Percentiles rank a stretch among this genome's conserved stretches.
phyloP scores from a whole-genome alignment of 2,797 vertebrate species.

The Anableps anableps region DNA sequence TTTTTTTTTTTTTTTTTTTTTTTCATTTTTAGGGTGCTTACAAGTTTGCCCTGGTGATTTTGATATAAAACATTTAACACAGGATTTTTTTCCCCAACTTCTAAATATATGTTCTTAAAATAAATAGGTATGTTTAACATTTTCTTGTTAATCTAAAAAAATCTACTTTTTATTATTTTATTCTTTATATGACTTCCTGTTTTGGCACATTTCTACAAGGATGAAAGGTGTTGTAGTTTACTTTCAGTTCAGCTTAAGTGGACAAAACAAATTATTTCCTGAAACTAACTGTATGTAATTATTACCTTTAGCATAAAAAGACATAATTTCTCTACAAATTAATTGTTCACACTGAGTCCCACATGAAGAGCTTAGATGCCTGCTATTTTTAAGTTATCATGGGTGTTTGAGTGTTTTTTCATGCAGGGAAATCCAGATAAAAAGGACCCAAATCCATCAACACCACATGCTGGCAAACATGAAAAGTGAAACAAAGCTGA shows the following conservation, averaged over 20 bases:
- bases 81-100: too few species aligned
- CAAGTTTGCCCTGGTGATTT: too few species aligned
- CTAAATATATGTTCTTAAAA: too few species aligned
- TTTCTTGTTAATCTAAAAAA: too few species aligned
- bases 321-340: background rate
- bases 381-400: conserved; percentile 14
- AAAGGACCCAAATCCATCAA: conserved; percentile 36
- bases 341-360: background rate
- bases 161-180: too few species aligned
- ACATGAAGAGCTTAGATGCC: background rate
- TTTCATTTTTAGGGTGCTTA: too few species aligned
- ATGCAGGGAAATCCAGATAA: conserved; percentile 21
- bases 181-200: too few species aligned
- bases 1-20: too few species aligned
- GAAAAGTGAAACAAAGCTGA: conserved; percentile 17
- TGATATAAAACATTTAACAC: too few species aligned
- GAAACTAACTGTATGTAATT: background rate
- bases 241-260: background rate
- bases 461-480: conserved; percentile 25
- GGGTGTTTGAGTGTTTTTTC: conserved; percentile 10
- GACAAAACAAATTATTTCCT: background rate
- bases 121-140: too few species aligned
- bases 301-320: background rate
- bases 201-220: background rate
- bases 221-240: background rate